A percentile compares a stretch with the other conserved stretches of the same genome.
These are phyloP conservation scores for Gymnoscopelus microlampas DNA, from an alignment of 2,797 vertebrate genomes.

Conservation along the genomic window DNA sequence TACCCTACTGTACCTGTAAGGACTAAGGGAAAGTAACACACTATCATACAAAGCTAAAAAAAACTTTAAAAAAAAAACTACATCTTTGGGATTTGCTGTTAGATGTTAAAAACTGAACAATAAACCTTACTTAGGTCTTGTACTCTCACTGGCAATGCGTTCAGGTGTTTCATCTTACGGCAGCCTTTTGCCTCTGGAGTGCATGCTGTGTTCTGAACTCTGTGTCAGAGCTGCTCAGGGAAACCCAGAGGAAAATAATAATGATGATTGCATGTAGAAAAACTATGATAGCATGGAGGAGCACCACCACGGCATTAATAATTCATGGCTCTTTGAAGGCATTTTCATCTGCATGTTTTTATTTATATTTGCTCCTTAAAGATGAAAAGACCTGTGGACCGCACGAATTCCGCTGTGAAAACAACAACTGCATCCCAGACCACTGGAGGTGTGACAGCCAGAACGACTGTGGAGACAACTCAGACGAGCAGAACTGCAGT, in stretches of 20 bases:
- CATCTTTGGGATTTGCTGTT: constrained; percentile 21
- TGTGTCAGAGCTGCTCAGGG: constrained; percentile 68
- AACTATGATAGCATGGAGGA: constrained; percentile 53
- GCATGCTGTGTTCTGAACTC: constrained; percentile 76
- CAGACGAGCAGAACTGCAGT: constrained; percentile 98
- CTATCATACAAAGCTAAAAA: constrained; percentile 1
- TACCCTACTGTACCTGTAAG: background rate
- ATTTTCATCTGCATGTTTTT: constrained; percentile 76
- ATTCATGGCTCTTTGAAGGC: constrained; percentile 83
- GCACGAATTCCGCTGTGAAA: constrained; percentile 97
- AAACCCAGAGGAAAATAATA: constrained; percentile 75
- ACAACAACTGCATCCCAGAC: constrained; percentile 99
- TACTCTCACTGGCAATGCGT: constrained; percentile 56
- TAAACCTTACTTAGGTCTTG: constrained; percentile 40
- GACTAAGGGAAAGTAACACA: background rate
- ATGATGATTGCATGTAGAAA: constrained; percentile 72
- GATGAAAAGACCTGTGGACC: constrained; percentile 99
- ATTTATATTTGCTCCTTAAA: constrained; percentile 77
- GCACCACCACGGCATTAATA: constrained; percentile 68
- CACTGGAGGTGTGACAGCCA: constrained; percentile 98
- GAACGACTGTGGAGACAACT: constrained; percentile 98
- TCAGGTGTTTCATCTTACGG: constrained; percentile 76
- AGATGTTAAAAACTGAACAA: constrained; percentile 27
- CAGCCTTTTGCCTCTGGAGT: constrained; percentile 64
- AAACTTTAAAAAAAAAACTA: background rate